phyloP scores from a whole-genome alignment of 2,113 vertebrate species.

The Brienomyrus longianalis region DNA sequence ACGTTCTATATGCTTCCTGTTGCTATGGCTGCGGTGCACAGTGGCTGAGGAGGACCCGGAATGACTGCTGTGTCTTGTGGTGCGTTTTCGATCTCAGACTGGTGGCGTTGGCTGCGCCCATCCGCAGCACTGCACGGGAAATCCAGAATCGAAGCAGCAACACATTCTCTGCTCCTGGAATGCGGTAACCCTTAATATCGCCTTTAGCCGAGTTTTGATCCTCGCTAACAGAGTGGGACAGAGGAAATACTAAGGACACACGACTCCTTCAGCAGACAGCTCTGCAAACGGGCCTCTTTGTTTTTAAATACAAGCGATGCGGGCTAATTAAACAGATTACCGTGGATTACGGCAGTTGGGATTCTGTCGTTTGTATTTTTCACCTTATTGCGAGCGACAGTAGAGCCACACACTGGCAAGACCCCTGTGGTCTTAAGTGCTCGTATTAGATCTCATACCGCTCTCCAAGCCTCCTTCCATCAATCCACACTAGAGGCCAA shows the following conservation, averaged over 20 bases:
- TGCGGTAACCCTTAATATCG: neutral
- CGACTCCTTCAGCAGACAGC: conserved; percentile 60
- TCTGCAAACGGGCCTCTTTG: conserved; percentile 54
- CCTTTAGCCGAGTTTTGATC: conserved; percentile 9
- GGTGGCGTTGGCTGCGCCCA: neutral
- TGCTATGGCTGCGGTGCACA: neutral
- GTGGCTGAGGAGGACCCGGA: neutral
- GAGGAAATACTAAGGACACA: conserved; percentile 43
- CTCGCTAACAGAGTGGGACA: conserved; percentile 47
- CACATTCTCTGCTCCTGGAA: neutral
- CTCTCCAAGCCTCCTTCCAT: conserved; percentile 26
- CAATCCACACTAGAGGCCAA: neutral
- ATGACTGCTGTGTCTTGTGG: neutral
- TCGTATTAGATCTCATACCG: conserved; percentile 47
- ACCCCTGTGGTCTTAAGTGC: conserved; percentile 41
- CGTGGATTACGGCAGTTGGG: conserved; percentile 56
- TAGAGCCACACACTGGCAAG: conserved; percentile 26
- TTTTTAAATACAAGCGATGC: conserved; percentile 62
- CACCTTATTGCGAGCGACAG: conserved; percentile 40
- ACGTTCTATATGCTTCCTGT: neutral
- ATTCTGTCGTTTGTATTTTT: conserved; percentile 43
- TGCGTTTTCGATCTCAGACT: neutral
- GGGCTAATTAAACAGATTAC: conserved; percentile 62
- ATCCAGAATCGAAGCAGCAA: neutral
- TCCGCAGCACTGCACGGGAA: neutral